A percentile compares a stretch with the other conserved stretches of the same genome.
These are phyloP conservation scores for Cataglyphis livida DNA, from an alignment of 2,888 invertebrate species.

Conservation along the genomic window DNA sequence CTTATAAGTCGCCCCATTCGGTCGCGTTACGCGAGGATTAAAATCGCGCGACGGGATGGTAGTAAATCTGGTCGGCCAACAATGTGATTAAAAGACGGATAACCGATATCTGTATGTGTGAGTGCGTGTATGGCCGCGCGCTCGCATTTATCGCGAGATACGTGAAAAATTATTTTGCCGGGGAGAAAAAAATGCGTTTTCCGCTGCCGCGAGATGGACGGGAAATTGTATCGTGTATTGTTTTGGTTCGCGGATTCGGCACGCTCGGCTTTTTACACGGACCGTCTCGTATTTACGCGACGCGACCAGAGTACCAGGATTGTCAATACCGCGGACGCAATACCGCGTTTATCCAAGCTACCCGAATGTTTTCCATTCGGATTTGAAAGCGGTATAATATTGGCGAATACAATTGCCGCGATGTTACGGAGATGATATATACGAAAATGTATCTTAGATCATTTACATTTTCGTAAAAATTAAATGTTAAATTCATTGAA, in stretches of 20 bases:
- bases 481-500: neutral
- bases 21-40: slow-evolving; percentile 38
- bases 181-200: slow-evolving; percentile 32
- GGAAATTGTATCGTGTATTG: slow-evolving; percentile 50
- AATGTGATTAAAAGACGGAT: slow-evolving; percentile 48
- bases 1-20: slow-evolving; percentile 27
- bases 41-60: slow-evolving; percentile 44
- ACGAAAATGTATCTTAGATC: neutral
- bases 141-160: slow-evolving; percentile 44
- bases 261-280: slow-evolving; percentile 47
- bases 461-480: neutral
- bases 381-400: slow-evolving; percentile 41
- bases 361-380: slow-evolving; percentile 44
- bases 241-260: slow-evolving; percentile 51
- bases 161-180: slow-evolving; percentile 49
- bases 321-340: slow-evolving; percentile 37
- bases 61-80: slow-evolving; percentile 47
- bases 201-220: slow-evolving; percentile 19
- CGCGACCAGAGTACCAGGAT: slow-evolving; percentile 12
- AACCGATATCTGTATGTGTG: slow-evolving; percentile 4
- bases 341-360: slow-evolving; percentile 31
- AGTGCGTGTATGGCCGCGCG: neutral
- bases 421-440: neutral
- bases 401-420: slow-evolving; percentile 35
- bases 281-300: slow-evolving; percentile 44